phyloP scores from a whole-genome alignment of 1,140 invertebrate genomes.

The Lordiphosa stackelbergi region DNA sequence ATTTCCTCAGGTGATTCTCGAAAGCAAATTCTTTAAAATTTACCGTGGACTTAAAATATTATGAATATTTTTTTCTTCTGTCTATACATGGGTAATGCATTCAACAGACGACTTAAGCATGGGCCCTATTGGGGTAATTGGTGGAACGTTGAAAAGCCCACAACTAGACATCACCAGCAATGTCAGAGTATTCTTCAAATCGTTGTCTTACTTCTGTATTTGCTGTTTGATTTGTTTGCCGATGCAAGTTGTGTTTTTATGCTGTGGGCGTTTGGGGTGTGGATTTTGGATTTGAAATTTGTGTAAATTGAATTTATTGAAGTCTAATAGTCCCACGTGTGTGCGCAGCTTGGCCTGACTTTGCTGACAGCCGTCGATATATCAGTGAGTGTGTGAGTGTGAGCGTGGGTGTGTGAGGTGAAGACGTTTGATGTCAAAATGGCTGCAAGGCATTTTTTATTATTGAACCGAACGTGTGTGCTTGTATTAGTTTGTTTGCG shows the following conservation, averaged over 20 bases:
- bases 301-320: constrained; percentile 75
- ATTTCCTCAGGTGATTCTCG: no score
- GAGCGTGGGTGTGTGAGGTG: constrained; percentile 26
- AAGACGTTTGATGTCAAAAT: constrained; percentile 74
- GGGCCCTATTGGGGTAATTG: no score
- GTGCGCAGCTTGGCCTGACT: constrained; percentile 36
- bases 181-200: no score
- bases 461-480: constrained; percentile 14
- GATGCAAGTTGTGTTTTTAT: constrained; percentile 62
- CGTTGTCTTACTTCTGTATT: constrained; percentile 5
- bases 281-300: constrained; percentile 63
- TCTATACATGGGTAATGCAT: no score
- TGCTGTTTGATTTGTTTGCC: constrained; percentile 67
- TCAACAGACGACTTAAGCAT: no score
- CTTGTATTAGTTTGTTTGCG: constrained; percentile 16
- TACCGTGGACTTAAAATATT: no score
- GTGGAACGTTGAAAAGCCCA: no score
- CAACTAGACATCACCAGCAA: no score
- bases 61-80: no score
- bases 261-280: constrained; percentile 53
- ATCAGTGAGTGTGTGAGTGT: constrained; percentile 18
- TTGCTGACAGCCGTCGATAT: constrained; percentile 50
- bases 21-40: no score
- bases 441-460: constrained; percentile 62
- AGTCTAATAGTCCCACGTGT: constrained; percentile 70